Evolutionary conservation across 2,888 invertebrate genomes (phyloP), one percentile per base, ranked within the genome.

Genomic region (Phasia obesa): DNA sequence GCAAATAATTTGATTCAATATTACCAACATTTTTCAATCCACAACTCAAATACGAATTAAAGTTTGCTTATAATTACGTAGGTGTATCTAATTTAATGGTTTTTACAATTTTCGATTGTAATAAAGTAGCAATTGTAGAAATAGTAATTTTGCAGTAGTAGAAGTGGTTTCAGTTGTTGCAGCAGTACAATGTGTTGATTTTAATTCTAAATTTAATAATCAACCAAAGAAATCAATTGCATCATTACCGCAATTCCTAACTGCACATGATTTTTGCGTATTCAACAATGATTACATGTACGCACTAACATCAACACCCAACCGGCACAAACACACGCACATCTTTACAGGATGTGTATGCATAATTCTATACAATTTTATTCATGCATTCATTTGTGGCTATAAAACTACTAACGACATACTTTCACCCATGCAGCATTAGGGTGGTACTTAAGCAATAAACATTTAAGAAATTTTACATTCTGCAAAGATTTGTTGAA

Each of bases 141-240:
- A 27, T n/a, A 35, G 27, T 44, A 62, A 21, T 31, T 15, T 21
- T 23, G 25, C 38, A 27, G 55, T 31, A 42, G 42, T 21, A 19
- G 13, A 44, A 3, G 47, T 25, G n/a, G 4, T 38, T 49, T 27
- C 9, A 17, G 31, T 35, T 53, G 31, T 51, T 62, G 44, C 27
- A 25, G 35, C 21, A 7, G 44, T 53, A 53, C 31, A 7, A 65
- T 78, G 64, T 53, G 73, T 80, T 74, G 79, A 80, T 73, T 80
- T 80, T 65, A 65, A 51, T 74, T 80, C 9, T 67, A 71, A 83
- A 80, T 80, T 83, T 83, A 75, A 83, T 79, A 80, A 80, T 71
- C 75, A 76, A 75, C 75, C 83, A 83, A 76, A 71, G 75, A 83
- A 83, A 80, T 83, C 83, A 83, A 83, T 83, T 83, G 80, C 80